Evolutionary conservation across 2,888 invertebrate genomes (phyloP), one percentile per base, ranked within the genome.

Genomic region (Geotrupes spiniger): DNA sequence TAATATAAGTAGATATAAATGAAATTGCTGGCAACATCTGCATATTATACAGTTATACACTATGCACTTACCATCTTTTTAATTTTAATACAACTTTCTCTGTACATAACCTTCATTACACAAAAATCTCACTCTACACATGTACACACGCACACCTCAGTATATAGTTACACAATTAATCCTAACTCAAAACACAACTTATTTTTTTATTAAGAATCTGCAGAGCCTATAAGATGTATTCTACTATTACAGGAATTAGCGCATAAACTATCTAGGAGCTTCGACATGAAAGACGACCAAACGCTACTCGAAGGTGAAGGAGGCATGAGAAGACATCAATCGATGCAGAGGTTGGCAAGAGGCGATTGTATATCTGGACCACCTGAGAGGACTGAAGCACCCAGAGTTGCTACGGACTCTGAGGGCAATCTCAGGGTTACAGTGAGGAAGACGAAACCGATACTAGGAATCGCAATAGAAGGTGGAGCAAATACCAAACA

Each of bases 401-500:
- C 86, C 60, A 77, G 84, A 63, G 88, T 91, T 59, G 85, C 88
- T 64, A 80, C 87, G 63, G 92, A 92, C 75, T 86, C 89, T 74
- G 89, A 89, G 74, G 92, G 92, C 60, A 91, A 91, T 75, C 80
- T 92, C 65, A 82, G 90, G 71, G 87, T 94, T 64, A 87, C 87
- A 59, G 91, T 96, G 60, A 89, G 89, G 75, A 96, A 96, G 77
- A 90, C 89, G 45, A 93, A 93, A 75, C 91, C 94, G 39, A 92
- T 92, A 66, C 82, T 97, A 63, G 96, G 97, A 59, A 92, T 97
- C 67, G 96, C 95, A 55, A 96, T 97, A 66, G 96, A 96, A 77
- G 97, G 97, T 53, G 97, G 97, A 54, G 91, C 92, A 63, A 94
- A 97, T 74, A 96, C 96, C 36, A 89, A 90, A 69, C 95, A 96